phyloP scores from a whole-genome alignment of 2,797 vertebrate genomes.

The Neopelma chrysocephalum region DNA sequence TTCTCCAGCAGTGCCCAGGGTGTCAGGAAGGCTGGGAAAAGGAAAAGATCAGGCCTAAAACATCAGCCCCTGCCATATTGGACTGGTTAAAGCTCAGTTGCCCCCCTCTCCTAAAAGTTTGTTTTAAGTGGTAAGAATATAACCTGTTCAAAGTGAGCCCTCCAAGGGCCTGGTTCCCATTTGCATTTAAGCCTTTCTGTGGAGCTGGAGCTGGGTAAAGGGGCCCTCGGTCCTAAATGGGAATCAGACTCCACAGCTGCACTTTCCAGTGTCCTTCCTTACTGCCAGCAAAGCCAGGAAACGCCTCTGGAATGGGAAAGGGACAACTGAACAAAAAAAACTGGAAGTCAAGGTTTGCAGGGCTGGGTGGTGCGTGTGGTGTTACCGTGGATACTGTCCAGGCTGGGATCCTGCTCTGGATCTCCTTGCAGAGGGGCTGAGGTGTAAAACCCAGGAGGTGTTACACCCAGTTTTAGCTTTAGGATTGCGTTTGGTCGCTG shows the following conservation, averaged over 20 bases:
- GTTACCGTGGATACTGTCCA: rapidly evolving
- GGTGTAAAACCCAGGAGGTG: not conserved
- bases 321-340: not conserved
- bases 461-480: not conserved
- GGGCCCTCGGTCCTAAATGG: slow-evolving; percentile 56
- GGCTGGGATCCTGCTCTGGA: not conserved
- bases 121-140: slow-evolving; percentile 52
- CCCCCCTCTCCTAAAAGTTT: slow-evolving; percentile 8
- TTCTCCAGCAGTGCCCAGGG: not conserved
- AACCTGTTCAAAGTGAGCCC: slow-evolving; percentile 63
- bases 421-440: not conserved
- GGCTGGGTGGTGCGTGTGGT: rapidly evolving
- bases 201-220: not conserved
- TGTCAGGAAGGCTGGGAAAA: not conserved
- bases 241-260: slow-evolving; percentile 56
- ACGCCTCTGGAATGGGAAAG: not conserved
- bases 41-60: slow-evolving; percentile 5
- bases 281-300: not conserved
- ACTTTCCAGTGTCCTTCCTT: not conserved
- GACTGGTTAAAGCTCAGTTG: slow-evolving; percentile 38
- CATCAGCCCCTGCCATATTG: slow-evolving; percentile 43
- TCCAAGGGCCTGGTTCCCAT: slow-evolving; percentile 57
- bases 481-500: not conserved
- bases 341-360: not conserved
- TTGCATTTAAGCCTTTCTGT: slow-evolving; percentile 42